Evolutionary conservation across 2,797 vertebrate species (phyloP), one percentile per base, ranked within the genome.

Genomic region (Selene dorsalis): DNA sequence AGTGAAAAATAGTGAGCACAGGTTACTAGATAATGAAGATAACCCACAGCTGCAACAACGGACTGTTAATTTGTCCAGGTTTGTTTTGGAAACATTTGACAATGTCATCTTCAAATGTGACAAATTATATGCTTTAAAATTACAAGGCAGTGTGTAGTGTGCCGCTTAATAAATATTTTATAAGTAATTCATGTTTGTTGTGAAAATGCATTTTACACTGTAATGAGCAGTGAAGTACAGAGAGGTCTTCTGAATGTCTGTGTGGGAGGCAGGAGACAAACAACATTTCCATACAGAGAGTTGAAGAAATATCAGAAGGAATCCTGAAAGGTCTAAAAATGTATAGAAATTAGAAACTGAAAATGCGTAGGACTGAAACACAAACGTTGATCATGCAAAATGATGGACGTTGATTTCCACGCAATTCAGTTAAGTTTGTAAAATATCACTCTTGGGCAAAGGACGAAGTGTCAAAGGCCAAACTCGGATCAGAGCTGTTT

Each of bases 261-360:
- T 62, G 50, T 64, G 4, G 63, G 82, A 65, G 47, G 32, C 18
- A 16, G 41, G 56, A 32, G 52, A 56, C 38, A 41, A 30, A 59
- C 43, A 69, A 0, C 16, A 76, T 73, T 76, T 67, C 35, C 73
- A 22, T 62, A 26, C 26, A 74, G 62, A 60, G 28, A 69, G 63
- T 22, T 10, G 28, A 57, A 53, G 39, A 69, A 55, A 87, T 69
- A 62, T 41, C 24, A 66, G 41, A 65, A 80, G 45, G 16, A 59
- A 60, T 77, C 24, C 20, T 13, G 38, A 80, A 56, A 76, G 22
- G 7, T 64, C 61, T 73, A 61, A 85, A 75, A 80, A 70, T 20
- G 69, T 26, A 38, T 13, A 63, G 77, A 87, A 80, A 85, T 59
- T 35, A 30, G 84, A 92, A 92, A 91, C 81, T 83, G 88, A 90